Evolutionary conservation across 2,113 vertebrate genomes (phyloP).

Genomic region (Paradisaea rubra): DNA sequence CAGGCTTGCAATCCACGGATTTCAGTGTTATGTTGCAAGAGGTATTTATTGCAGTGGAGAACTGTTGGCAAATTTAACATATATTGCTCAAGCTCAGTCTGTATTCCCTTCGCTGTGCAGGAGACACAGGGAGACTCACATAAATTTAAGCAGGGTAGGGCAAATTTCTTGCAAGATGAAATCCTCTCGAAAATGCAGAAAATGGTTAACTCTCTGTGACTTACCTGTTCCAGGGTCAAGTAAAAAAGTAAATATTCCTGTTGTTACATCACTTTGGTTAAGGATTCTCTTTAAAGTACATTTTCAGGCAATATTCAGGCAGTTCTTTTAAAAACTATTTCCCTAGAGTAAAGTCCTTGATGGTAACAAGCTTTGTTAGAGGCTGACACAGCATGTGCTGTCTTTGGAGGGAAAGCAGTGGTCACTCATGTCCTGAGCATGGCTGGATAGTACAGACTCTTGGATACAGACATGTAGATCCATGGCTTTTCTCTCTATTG

Average conservation of each 20-base stretch:
- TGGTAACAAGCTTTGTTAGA: not conserved
- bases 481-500: not conserved
- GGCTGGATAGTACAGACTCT: not conserved
- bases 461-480: not conserved
- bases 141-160: not conserved
- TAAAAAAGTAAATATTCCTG: not conserved
- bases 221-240: not conserved
- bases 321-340: not conserved
- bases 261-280: not conserved
- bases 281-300: not conserved
- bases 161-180: not conserved
- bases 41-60: conserved; percentile 12
- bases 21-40: conserved; percentile 43
- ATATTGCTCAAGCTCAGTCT: conserved; percentile 11
- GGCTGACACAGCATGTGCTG: not conserved
- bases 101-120: not conserved
- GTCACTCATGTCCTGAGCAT: not conserved
- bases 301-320: not conserved
- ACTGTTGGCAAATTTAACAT: not conserved
- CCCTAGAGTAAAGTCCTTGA: not conserved
- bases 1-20: not conserved
- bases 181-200: not conserved
- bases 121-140: not conserved
- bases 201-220: not conserved
- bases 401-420: not conserved